These are phyloP conservation scores for Syndactyla subalaris DNA, from an alignment of 2,797 vertebrate genomes.

Conservation along the genomic window DNA sequence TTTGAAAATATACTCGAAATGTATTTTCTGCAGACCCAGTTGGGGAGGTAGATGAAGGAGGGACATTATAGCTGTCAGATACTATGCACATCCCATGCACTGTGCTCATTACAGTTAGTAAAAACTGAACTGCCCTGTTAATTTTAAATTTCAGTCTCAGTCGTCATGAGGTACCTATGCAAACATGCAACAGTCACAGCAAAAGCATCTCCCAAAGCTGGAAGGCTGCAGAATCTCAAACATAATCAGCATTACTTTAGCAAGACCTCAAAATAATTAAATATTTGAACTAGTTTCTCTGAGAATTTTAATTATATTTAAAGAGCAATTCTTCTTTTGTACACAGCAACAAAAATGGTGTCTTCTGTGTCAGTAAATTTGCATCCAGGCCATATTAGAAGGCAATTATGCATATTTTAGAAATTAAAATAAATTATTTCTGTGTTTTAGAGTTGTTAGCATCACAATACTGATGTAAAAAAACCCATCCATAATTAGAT, in stretches of 20 bases:
- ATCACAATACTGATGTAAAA: neutral
- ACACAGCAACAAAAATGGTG: neutral
- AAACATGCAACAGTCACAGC: neutral
- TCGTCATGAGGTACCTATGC: neutral
- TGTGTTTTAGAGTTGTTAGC: neutral
- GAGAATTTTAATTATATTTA: conserved; percentile 26
- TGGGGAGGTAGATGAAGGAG: neutral
- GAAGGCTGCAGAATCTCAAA: neutral
- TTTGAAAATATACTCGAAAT: neutral
- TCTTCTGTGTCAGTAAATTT: neutral
- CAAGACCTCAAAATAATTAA: neutral
- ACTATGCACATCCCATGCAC: neutral
- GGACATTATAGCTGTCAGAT: neutral
- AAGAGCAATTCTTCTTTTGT: neutral
- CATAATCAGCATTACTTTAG: neutral
- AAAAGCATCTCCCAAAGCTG: neutral
- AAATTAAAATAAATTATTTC: conserved; percentile 20
- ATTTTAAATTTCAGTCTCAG: neutral
- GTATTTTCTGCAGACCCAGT: neutral
- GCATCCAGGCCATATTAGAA: neutral
- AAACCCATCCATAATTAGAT: neutral
- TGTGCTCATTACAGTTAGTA: neutral
- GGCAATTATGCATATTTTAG: conserved; percentile 4
- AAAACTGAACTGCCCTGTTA: fast-evolving
- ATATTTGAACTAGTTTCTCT: conserved; percentile 13